Evolutionary conservation across 2,113 vertebrate genomes (phyloP).

Genomic region (Pyxicephalus adspersus): DNA sequence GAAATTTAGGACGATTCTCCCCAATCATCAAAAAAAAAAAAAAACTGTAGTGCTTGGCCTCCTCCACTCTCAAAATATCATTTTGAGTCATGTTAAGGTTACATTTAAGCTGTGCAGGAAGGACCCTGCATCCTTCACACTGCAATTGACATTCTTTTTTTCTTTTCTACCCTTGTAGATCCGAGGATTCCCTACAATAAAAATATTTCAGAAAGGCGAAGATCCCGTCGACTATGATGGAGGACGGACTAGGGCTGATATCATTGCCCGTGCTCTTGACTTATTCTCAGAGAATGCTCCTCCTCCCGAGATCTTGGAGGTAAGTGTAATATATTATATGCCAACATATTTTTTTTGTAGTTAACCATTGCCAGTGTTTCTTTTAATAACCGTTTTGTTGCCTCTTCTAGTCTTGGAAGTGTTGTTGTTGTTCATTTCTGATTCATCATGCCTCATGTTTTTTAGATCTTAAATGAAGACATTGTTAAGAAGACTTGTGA

Average conservation of each 20-base stretch:
- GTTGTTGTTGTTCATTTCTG: background rate
- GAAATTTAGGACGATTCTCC: too few relatives aligned
- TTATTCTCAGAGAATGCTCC: conserved; percentile 90
- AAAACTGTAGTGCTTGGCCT: too few relatives aligned
- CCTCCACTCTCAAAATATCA: too few relatives aligned
- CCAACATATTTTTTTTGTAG: background rate
- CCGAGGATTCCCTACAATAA: conserved; percentile 93
- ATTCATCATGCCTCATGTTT: conserved; percentile 7
- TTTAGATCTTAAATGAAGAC: conserved; percentile 83
- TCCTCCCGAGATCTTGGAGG: conserved; percentile 88
- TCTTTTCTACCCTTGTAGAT: conserved; percentile 74
- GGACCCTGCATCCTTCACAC: background rate
- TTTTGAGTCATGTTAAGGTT: too few relatives aligned
- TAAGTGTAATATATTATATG: conserved; percentile 55
- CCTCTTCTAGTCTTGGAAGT: background rate
- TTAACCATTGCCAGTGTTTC: background rate
- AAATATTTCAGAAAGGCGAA: conserved; percentile 95
- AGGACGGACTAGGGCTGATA: conserved; percentile 84
- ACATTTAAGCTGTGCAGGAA: too few relatives aligned
- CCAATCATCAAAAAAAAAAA: too few relatives aligned
- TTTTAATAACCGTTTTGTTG: background rate
- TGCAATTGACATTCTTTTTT: background rate
- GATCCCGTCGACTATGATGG: conserved; percentile 91
- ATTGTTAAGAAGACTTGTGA: conserved; percentile 87
- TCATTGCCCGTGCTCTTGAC: conserved; percentile 84